Evolutionary conservation across 2,113 vertebrate species (phyloP).

Genomic region (Micronycteris hirsuta): DNA sequence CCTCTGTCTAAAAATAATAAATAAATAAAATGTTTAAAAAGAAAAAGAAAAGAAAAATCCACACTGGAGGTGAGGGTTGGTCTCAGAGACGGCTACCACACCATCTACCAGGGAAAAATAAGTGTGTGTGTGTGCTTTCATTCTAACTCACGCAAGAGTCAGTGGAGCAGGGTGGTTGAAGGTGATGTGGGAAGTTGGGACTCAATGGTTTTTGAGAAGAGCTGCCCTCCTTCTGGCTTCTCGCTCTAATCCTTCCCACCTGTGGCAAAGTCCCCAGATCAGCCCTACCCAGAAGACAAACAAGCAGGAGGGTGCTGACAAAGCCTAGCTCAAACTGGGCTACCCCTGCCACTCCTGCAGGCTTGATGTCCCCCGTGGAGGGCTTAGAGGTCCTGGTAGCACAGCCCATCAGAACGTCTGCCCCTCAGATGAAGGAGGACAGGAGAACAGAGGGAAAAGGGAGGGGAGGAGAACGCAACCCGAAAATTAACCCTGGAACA

Average conservation of each 20-base stretch:
- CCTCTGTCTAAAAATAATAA: no score
- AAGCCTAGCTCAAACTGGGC: neutral
- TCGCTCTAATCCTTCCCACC: neutral
- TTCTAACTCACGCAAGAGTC: neutral
- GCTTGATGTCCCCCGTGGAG: neutral
- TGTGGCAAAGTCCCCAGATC: constrained; percentile 11
- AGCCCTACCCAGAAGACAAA: constrained; percentile 32
- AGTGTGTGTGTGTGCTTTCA: neutral
- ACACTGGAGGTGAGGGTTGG: neutral
- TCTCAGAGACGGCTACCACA: neutral
- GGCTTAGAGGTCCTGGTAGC: neutral
- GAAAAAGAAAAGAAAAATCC: neutral
- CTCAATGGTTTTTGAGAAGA: neutral
- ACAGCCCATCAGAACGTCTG: neutral
- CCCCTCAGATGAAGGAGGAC: neutral
- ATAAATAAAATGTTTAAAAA: no score
- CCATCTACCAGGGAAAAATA: neutral
- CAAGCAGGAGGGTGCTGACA: neutral
- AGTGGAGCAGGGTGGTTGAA: neutral
- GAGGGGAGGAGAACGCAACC: neutral
- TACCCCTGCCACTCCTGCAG: neutral
- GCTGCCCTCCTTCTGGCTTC: neutral
- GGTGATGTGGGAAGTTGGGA: neutral
- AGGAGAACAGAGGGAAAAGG: neutral
- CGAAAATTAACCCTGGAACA: neutral